These are phyloP conservation scores for Subacronicta megacephala DNA, from an alignment of 2,888 invertebrate genomes.

Conservation along the genomic window DNA sequence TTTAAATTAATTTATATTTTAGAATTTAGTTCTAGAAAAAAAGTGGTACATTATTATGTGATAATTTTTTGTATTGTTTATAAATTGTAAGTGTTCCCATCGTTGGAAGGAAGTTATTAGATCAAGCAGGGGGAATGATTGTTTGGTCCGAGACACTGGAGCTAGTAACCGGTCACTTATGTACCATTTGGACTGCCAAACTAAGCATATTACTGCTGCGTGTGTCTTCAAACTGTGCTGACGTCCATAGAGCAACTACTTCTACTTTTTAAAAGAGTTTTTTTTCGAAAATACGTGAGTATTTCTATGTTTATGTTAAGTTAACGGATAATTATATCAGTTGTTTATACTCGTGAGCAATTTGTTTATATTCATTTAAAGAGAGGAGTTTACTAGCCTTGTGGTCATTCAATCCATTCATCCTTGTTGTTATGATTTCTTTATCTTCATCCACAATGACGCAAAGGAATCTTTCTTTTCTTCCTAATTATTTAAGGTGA, in stretches of 20 bases:
- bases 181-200: constrained; percentile 7
- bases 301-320: constrained; percentile 17
- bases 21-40: constrained; percentile 3
- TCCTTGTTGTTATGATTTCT: background rate
- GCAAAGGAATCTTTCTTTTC: constrained; percentile 10
- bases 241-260: constrained; percentile 19
- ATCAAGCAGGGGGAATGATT: constrained; percentile 17
- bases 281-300: constrained; percentile 32
- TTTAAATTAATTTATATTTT: background rate
- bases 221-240: constrained; percentile 18
- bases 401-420: background rate
- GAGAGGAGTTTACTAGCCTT: constrained; percentile 11
- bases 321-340: constrained; percentile 11
- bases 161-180: constrained; percentile 14
- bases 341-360: constrained; percentile 15
- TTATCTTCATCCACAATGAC: background rate
- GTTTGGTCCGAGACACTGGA: constrained; percentile 2
- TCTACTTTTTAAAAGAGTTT: constrained; percentile 2
- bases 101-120: constrained; percentile 13
- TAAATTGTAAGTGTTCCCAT: background rate
- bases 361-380: constrained; percentile 11
- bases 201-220: constrained; percentile 12
- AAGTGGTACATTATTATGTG: background rate
- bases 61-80: background rate
- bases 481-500: background rate